phyloP scores from a whole-genome alignment of 2,113 vertebrate genomes.

The Actinemys pallida region DNA sequence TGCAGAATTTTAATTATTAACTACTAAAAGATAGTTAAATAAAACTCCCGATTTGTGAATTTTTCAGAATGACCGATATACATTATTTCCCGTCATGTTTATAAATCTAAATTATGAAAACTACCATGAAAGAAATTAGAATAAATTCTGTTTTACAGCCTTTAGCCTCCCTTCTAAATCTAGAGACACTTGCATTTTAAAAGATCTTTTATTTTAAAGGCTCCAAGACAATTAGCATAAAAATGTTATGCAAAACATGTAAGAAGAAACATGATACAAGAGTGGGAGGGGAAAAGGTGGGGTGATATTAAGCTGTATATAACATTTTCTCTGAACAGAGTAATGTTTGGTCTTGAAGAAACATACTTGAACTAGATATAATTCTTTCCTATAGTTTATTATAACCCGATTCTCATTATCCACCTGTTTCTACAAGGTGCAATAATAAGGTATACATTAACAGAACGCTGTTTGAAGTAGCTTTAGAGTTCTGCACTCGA shows the following conservation, averaged over 20 bases:
- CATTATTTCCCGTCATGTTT: background rate
- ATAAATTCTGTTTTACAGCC: background rate
- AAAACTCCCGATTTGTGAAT: slow-evolving; percentile 41
- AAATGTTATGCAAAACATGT: background rate
- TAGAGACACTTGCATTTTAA: slow-evolving; percentile 20
- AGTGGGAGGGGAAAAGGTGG: slow-evolving; percentile 10
- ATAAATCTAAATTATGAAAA: no score
- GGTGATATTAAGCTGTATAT: background rate
- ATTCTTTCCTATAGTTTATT: slow-evolving; percentile 33
- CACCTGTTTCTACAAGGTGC: slow-evolving; percentile 56
- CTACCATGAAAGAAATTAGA: background rate
- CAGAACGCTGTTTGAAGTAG: slow-evolving; percentile 71
- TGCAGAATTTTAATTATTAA: slow-evolving; percentile 44
- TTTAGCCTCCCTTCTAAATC: background rate
- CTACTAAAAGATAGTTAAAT: slow-evolving; percentile 28
- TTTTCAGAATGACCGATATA: slow-evolving; percentile 5
- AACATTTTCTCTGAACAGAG: background rate
- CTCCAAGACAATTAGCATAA: background rate
- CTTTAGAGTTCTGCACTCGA: slow-evolving; percentile 69
- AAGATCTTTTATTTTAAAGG: background rate
- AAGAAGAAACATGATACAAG: slow-evolving; percentile 34
- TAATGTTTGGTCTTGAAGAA: slow-evolving; percentile 40
- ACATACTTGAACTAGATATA: background rate
- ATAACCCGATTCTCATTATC: slow-evolving; percentile 37
- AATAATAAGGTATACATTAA: slow-evolving; percentile 64